Conservation (phyloP, 2,888 invertebrate genomes). For the Hetaerina titia region DNA sequence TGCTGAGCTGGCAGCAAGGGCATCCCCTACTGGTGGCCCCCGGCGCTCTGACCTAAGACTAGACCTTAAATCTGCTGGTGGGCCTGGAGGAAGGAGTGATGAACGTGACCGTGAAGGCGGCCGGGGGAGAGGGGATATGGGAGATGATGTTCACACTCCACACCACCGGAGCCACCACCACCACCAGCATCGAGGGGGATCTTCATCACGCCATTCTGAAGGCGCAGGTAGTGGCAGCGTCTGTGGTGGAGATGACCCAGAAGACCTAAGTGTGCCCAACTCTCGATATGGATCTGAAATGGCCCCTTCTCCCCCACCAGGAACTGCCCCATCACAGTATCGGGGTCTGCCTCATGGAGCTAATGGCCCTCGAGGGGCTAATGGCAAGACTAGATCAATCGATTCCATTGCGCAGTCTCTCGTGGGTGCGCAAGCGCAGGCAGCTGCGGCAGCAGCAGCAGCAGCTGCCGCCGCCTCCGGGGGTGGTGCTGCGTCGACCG, state of each 20-base stretch:
- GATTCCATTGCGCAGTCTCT: conserved; percentile 82
- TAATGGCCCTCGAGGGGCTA: conserved; percentile 54
- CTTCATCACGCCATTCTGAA: conserved; percentile 78
- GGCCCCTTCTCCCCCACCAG: conserved; percentile 81
- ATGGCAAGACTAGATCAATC: conserved; percentile 80
- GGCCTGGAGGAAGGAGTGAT: conserved; percentile 21
- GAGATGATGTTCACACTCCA: conserved; percentile 46
- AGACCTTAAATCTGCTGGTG: conserved; percentile 81
- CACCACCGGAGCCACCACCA: conserved; percentile 57
- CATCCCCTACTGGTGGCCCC: conserved; percentile 89
- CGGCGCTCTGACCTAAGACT: conserved; percentile 87
- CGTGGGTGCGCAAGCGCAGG: conserved; percentile 81
- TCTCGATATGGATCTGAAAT: conserved; percentile 68
- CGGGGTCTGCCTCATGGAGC: conserved; percentile 54
- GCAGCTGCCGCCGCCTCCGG: conserved; percentile 80
- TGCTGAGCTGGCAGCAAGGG: conserved; percentile 89
- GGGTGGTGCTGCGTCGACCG: conserved; percentile 79
- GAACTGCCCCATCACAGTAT: conserved; percentile 71
- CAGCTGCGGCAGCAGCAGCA: conserved; percentile 73
- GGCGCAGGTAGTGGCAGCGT: conserved; percentile 80
- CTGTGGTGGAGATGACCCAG: conserved; percentile 90
- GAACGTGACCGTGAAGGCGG: conserved; percentile 41
- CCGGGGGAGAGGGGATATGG: conserved; percentile 53
- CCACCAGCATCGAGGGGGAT: conserved; percentile 66
- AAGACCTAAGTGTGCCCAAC: conserved; percentile 86